phyloP scores from a whole-genome alignment of 2,113 vertebrate species.

The Oryzias woworae region DNA sequence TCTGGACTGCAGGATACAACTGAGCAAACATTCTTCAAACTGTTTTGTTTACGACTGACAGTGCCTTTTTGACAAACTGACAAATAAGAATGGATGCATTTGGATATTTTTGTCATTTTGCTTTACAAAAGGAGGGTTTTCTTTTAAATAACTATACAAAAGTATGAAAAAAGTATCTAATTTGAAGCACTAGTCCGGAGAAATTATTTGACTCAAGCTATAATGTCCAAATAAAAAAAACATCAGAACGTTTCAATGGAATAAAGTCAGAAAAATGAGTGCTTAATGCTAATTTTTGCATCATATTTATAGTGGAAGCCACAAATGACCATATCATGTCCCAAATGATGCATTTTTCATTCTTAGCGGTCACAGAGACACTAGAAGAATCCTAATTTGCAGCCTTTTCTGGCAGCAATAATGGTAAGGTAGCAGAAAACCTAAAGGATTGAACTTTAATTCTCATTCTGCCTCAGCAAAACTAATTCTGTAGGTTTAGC shows the following conservation, averaged over 20 bases:
- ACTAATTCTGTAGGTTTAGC: constrained; percentile 75
- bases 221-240: no score
- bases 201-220: no score
- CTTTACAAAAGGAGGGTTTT: no score
- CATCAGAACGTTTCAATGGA: no score
- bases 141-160: no score
- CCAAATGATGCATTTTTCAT: constrained; percentile 73
- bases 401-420: constrained; percentile 72
- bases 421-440: constrained; percentile 78
- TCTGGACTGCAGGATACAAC: constrained; percentile 42
- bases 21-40: constrained; percentile 53
- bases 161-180: no score
- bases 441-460: constrained; percentile 74
- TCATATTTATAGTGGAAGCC: constrained; percentile 71
- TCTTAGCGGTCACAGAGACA: constrained; percentile 68
- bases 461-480: constrained; percentile 60
- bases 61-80: background rate
- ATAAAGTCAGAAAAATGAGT: constrained; percentile 40
- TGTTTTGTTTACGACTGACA: constrained; percentile 25
- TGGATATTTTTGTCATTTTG: no score
- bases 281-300: constrained; percentile 51
- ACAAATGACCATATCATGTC: constrained; percentile 73
- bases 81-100: no score
- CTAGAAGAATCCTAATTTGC: constrained; percentile 77
- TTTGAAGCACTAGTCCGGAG: no score